Evolutionary conservation across 2,113 vertebrate genomes (phyloP).

Genomic region (Danionella cerebrum): DNA sequence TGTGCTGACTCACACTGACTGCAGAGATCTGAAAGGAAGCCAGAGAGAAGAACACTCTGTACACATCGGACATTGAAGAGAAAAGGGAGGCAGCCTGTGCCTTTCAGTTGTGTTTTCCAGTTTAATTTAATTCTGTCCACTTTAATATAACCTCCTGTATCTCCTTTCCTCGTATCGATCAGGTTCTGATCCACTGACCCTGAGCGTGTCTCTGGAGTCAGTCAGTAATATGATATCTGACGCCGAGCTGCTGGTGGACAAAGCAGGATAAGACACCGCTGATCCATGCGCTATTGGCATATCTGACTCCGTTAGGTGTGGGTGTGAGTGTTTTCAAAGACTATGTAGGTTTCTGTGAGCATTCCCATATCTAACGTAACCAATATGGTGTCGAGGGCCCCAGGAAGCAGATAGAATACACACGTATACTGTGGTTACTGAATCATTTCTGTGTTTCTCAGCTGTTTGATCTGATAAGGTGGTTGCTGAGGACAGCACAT

Average conservation of each 20-base stretch:
- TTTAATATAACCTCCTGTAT: constrained; percentile 26
- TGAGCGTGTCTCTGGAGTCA: constrained; percentile 10
- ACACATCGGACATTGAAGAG: neutral
- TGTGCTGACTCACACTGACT: neutral
- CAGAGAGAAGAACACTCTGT: neutral
- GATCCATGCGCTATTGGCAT: constrained; percentile 18
- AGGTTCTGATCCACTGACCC: constrained; percentile 19
- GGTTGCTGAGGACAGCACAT: constrained; percentile 4
- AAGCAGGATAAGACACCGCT: neutral
- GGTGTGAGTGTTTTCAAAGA: neutral
- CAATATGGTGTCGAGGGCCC: neutral
- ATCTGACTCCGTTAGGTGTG: neutral
- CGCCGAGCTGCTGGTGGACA: constrained; percentile 22
- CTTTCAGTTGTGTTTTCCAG: constrained; percentile 11
- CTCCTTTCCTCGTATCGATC: constrained; percentile 18
- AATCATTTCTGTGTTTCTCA: constrained; percentile 18
- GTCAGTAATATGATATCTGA: constrained; percentile 28
- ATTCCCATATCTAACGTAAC: neutral
- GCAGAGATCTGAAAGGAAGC: neutral
- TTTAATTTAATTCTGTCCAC: constrained; percentile 26
- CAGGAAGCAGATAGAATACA: neutral
- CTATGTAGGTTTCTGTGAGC: constrained; percentile 3
- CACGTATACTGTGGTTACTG: neutral
- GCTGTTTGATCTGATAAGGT: constrained; percentile 26
- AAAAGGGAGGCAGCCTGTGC: neutral